phyloP scores from a whole-genome alignment of 2,888 invertebrate genomes.

The Saturnia japonica region DNA sequence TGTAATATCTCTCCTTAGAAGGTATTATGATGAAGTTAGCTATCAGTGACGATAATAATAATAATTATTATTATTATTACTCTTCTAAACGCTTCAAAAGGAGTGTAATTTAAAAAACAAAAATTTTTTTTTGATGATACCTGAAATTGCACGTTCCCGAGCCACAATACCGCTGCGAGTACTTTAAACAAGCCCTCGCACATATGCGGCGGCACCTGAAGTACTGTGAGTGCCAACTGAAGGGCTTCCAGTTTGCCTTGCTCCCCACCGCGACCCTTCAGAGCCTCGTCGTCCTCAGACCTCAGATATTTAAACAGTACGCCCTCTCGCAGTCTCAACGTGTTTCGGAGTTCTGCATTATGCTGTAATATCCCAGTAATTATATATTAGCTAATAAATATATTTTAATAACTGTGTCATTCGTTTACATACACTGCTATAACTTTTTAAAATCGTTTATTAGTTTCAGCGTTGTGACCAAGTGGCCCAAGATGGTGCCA shows the following conservation, averaged over 20 bases:
- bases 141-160: slow-evolving; percentile 93
- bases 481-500: no score
- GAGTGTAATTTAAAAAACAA: not conserved
- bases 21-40: no score
- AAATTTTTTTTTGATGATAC: slow-evolving; percentile 55
- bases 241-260: slow-evolving; percentile 89
- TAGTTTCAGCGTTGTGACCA: no score
- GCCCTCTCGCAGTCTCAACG: slow-evolving; percentile 87
- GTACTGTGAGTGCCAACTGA: slow-evolving; percentile 92
- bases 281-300: slow-evolving; percentile 86
- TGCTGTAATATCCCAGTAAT: slow-evolving; percentile 58
- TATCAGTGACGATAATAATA: no score
- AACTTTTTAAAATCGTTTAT: not conserved
- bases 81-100: no score
- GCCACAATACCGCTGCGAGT: slow-evolving; percentile 93
- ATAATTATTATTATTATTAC: no score
- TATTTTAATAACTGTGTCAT: not conserved
- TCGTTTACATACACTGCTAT: not conserved
- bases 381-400: not conserved
- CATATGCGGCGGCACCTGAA: slow-evolving; percentile 92
- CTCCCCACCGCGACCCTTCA: slow-evolving; percentile 60
- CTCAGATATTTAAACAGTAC: slow-evolving; percentile 92
- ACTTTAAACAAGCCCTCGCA: slow-evolving; percentile 95
- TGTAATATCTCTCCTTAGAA: not conserved
- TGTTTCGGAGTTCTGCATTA: slow-evolving; percentile 88